Percentiles rank a stretch among this genome's conserved stretches.
These are phyloP conservation scores for Dissostichus mawsoni DNA, from an alignment of 2,113 vertebrate species.

Conservation along the genomic window DNA sequence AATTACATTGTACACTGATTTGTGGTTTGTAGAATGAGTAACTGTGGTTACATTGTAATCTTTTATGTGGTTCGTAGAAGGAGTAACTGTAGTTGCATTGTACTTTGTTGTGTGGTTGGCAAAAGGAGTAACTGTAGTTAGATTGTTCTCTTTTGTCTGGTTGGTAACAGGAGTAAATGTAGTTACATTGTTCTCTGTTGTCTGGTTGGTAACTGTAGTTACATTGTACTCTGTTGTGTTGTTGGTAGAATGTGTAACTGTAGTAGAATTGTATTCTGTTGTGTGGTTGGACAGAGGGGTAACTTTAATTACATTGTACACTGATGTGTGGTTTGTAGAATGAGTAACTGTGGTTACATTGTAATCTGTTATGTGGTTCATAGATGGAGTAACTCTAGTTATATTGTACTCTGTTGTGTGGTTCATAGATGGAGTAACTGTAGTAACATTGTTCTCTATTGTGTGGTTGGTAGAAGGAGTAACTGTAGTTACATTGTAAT, in stretches of 20 bases:
- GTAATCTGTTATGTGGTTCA: not conserved
- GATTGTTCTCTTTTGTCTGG: not conserved
- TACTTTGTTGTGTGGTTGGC: not conserved
- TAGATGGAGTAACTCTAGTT: not conserved
- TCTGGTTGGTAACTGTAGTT: not conserved
- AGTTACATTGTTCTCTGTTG: not conserved
- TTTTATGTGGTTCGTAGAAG: not conserved
- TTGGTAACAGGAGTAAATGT: not conserved
- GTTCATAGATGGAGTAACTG: not conserved
- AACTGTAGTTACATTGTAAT: not conserved
- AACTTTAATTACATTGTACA: rapidly evolving
- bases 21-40: not conserved
- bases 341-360: not conserved
- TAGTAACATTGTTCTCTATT: not conserved
- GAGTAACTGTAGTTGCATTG: not conserved
- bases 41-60: not conserved
- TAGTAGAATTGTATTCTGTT: not conserved
- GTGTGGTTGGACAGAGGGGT: not conserved
- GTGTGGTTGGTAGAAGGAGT: not conserved
- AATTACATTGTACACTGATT: not conserved
- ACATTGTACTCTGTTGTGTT: not conserved
- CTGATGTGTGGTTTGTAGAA: not conserved
- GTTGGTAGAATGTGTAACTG: not conserved
- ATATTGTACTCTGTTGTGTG: rapidly evolving
- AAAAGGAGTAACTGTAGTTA: not conserved